Percentiles rank a stretch among this genome's conserved stretches.
Conservation (phyloP, 2,113 vertebrate species). For the Tiliqua scincoides region DNA sequence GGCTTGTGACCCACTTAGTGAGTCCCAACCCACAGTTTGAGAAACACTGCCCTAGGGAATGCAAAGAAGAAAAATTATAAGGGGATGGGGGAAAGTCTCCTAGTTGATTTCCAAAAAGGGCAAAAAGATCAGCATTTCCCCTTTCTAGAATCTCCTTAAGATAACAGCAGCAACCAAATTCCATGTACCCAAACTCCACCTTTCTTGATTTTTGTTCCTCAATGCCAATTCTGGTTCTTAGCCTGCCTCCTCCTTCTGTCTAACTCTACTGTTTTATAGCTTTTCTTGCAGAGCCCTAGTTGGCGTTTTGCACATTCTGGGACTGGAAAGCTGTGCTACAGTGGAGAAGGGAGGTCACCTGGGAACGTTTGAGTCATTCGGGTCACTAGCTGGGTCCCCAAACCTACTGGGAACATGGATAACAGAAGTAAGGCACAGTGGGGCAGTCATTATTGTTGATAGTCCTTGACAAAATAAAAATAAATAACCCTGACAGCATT, state of each 20-base stretch:
- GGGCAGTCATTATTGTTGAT: background rate
- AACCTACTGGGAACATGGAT: background rate
- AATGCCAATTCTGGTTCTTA: background rate
- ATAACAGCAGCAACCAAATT: background rate
- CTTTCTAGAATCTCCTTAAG: background rate
- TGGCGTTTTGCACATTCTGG: background rate
- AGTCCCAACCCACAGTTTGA: background rate
- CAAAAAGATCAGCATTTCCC: background rate
- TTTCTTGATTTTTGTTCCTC: background rate
- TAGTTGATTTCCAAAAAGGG: background rate
- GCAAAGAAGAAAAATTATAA: background rate
- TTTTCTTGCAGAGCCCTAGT: background rate
- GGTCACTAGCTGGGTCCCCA: background rate
- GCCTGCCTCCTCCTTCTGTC: too few species aligned
- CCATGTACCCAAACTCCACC: background rate
- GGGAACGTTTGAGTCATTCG: background rate
- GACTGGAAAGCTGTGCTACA: background rate
- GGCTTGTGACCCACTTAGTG: too few species aligned
- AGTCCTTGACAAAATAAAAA: background rate
- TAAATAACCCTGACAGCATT: conserved; percentile 14
- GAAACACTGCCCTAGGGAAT: background rate
- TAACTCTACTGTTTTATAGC: background rate
- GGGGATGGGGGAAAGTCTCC: too few species aligned
- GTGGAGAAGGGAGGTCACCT: background rate
- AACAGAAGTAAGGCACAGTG: background rate